Conservation (phyloP, 2,888 invertebrate genomes). For the Rhagonycha lutea region DNA sequence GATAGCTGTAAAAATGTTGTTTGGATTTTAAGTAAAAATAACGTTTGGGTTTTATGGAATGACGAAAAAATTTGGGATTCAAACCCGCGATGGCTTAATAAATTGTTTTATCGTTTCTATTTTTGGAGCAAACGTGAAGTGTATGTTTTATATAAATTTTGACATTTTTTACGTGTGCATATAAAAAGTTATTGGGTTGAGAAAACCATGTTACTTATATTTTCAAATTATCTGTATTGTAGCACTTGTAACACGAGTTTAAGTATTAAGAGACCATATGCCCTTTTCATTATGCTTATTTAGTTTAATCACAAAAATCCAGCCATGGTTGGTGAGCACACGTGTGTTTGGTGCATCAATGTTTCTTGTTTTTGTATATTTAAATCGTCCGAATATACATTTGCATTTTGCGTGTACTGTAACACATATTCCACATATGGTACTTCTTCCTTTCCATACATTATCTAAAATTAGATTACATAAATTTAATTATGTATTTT, state of each 20-base stretch:
- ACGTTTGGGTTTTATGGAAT: neutral
- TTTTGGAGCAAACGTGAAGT: neutral
- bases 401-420: conserved; percentile 49
- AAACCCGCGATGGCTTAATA: neutral
- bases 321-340: conserved; percentile 45
- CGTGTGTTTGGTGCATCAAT: conserved; percentile 47
- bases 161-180: conserved; percentile 12
- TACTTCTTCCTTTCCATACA: conserved; percentile 39
- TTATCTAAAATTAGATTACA: conserved; percentile 13
- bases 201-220: conserved; percentile 16
- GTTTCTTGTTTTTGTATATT: conserved; percentile 49
- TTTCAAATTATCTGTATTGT: conserved; percentile 23
- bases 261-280: conserved; percentile 40
- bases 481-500: neutral
- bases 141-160: conserved; percentile 23
- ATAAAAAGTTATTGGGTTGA: conserved; percentile 14
- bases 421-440: conserved; percentile 44
- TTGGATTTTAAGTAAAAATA: neutral
- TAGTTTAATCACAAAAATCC: conserved; percentile 46
- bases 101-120: neutral
- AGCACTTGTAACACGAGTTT: conserved; percentile 20
- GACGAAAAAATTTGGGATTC: neutral
- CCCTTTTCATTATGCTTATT: conserved; percentile 45
- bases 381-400: conserved; percentile 48
- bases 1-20: neutral